These are phyloP conservation scores for Drosophila ananassae DNA, from an alignment of 1,140 invertebrate species.

Conservation along the genomic window DNA sequence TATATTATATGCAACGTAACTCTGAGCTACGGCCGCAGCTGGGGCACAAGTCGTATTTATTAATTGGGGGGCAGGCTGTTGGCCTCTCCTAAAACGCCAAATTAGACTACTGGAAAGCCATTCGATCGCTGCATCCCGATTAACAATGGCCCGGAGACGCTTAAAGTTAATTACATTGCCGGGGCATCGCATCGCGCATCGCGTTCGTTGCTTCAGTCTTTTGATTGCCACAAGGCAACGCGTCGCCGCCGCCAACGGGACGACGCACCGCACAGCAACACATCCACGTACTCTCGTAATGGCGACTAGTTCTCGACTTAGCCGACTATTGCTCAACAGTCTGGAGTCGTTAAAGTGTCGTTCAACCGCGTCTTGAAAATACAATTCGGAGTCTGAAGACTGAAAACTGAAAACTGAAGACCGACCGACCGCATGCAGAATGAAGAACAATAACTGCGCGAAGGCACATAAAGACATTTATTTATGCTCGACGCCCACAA, in stretches of 20 bases:
- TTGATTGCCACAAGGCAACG: constrained; percentile 47
- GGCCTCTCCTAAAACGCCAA: constrained; percentile 55
- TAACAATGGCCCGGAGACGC: constrained; percentile 46
- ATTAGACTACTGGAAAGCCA: constrained; percentile 64
- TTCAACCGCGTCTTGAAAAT: constrained; percentile 66
- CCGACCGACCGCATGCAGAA: constrained; percentile 39
- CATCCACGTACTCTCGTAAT: constrained; percentile 33
- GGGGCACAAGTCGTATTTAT: constrained; percentile 32
- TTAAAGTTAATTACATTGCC: constrained; percentile 61
- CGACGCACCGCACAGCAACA: constrained; percentile 4
- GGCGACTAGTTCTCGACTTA: constrained; percentile 49
- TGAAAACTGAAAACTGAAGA: constrained; percentile 2
- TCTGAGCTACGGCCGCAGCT: too few species aligned
- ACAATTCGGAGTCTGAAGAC: constrained; percentile 54
- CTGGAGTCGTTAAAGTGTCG: constrained; percentile 59
- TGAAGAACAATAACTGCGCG: constrained; percentile 69
- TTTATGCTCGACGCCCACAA: constrained; percentile 73
- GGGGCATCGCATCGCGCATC: constrained; percentile 19
- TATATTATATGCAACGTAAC: constrained; percentile 21
- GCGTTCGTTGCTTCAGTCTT: constrained; percentile 63
- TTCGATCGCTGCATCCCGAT: constrained; percentile 54
- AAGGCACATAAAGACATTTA: constrained; percentile 72
- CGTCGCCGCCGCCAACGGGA: constrained; percentile 13
- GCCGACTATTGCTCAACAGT: constrained; percentile 54
- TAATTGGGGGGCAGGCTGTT: constrained; percentile 57